Base-by-base conservation (phyloP, 1,140 invertebrate species). In the Drosophila insularis region DNA sequence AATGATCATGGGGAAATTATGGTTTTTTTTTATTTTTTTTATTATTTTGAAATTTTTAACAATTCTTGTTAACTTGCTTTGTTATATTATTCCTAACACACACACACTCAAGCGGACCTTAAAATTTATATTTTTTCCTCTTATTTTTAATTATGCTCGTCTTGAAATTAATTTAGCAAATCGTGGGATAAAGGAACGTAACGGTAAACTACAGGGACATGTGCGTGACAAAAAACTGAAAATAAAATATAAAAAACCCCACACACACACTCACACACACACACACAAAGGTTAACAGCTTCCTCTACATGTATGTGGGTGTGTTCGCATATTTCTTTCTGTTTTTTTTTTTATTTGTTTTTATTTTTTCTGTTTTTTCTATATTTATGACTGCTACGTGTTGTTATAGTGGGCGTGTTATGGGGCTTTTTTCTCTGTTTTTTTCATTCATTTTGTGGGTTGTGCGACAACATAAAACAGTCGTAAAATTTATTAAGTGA, bases 401-500 rank as follows among this genome's bases (percentile, higher is more conserved):
- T 84, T 80, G 76, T 50, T 50, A 50, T 87, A 84, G 80, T 87
- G 76, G 84, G 82, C 84, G 84, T 89, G 82, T 71, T 81, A 74
- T 56, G 56, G 74, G 53, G 32, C 62, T 53, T 78, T 77, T 67
- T 74, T 40, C 43, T 63, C 23, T 56, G 59, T 40, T 35, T 50
- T 63, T 62, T 32, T 35, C 13, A 2, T 54, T 14, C 23, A 10
- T 64, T 2, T 55, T 60, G 64, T 63, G 53, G 27, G 59, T 64
- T 68, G 58, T 43, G 76, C 84, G 84, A 89, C 82, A 89, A 89
- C 82, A 82, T 87, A 87, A 87, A 87, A 87, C 79, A 89, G 84
- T 89, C 84, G 84, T 87, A 87, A 87, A 87, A 87, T 87, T 87
- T 87, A 87, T 87, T 89, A 87, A 87, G 82, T 87, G 82, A 87